Conservation (phyloP, 1,140 invertebrate species). For the Mactra quadrangularis region DNA sequence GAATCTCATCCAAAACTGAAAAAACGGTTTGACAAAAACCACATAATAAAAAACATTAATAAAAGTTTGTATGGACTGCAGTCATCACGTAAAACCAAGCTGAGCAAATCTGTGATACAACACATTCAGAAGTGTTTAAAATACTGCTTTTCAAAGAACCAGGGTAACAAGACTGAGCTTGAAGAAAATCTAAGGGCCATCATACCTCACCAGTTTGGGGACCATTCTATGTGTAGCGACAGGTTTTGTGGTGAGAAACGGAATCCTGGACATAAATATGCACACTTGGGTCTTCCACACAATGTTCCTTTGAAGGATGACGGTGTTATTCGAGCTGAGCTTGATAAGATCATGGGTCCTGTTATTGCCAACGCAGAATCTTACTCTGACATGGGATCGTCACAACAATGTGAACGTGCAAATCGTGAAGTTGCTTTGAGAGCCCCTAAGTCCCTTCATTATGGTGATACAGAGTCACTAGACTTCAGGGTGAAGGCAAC, state of each 20-base stretch:
- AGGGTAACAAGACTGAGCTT: conserved; percentile 43
- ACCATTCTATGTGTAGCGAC: conserved; percentile 36
- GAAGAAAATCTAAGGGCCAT: conserved; percentile 56
- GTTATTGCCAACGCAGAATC: conserved; percentile 4
- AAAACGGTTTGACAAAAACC: conserved; percentile 56
- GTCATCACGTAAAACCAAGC: conserved; percentile 26
- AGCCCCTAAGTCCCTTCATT: conserved; percentile 34
- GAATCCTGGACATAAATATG: conserved; percentile 12
- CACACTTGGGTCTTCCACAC: conserved; percentile 59
- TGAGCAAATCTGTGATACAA: conserved; percentile 39
- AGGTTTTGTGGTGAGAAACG: conserved; percentile 63
- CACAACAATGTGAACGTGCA: conserved; percentile 48
- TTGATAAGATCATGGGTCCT: conserved; percentile 5
- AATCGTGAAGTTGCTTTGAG: conserved; percentile 7
- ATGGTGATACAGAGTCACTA: conserved; percentile 29
- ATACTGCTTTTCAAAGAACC: conserved; percentile 62
- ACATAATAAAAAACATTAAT: conserved; percentile 55
- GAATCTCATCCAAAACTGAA: no score
- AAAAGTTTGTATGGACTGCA: conserved; percentile 37
- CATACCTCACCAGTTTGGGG: conserved; percentile 59
- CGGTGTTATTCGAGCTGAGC: neutral
- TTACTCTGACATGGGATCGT: conserved; percentile 29
- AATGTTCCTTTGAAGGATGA: conserved; percentile 22
- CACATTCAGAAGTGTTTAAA: conserved; percentile 55
- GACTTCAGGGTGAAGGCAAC: conserved; percentile 31